Conservation (phyloP, 2,797 vertebrate species). For the Furcifer pardalis region DNA sequence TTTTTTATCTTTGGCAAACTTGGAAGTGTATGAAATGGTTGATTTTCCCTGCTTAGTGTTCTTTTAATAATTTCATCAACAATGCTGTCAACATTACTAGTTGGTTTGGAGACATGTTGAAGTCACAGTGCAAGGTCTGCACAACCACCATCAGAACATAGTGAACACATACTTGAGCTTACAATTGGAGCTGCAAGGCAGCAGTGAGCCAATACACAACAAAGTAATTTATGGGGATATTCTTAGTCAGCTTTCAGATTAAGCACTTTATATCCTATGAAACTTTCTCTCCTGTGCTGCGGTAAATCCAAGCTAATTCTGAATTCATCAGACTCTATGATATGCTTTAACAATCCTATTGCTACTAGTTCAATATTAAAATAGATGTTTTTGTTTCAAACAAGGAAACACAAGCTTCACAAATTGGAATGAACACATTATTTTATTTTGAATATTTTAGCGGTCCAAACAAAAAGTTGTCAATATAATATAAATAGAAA, state of each 20-base stretch:
- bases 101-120: too few species aligned
- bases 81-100: too few species aligned
- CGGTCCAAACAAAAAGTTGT: conserved; percentile 69
- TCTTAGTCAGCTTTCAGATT: not conserved
- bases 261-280: not conserved
- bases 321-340: not conserved
- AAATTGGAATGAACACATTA: conserved; percentile 66
- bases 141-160: too few species aligned
- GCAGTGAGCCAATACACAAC: too few species aligned
- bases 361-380: not conserved
- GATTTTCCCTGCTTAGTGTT: too few species aligned
- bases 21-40: too few species aligned
- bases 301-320: not conserved
- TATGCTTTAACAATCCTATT: not conserved
- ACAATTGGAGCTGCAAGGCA: too few species aligned
- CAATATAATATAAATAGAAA: conserved; percentile 75
- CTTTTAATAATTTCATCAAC: too few species aligned
- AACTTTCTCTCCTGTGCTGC: not conserved
- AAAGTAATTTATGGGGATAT: not conserved
- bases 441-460: conserved; percentile 71
- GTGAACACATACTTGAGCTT: too few species aligned
- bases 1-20: too few species aligned
- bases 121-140: too few species aligned
- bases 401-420: not conserved
- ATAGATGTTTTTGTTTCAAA: not conserved